Evolutionary conservation across 2,113 vertebrate species (phyloP).

Genomic region (Acinonyx jubatus): DNA sequence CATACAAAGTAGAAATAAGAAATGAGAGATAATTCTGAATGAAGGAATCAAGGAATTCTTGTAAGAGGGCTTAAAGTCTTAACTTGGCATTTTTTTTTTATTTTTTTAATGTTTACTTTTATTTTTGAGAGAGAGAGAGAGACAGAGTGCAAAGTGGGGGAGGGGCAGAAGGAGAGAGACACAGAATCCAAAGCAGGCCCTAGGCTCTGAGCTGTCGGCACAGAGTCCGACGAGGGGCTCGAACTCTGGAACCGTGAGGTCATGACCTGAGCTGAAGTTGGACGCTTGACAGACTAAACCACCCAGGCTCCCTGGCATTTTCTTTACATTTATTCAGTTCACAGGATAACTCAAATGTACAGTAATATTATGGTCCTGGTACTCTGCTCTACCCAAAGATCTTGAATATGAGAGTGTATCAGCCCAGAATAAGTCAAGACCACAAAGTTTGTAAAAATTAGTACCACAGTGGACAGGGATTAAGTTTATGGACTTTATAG

Average conservation of each 20-base stretch:
- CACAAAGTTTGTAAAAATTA: background rate
- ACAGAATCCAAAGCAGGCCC: too few species aligned
- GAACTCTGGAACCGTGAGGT: too few species aligned
- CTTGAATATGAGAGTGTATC: background rate
- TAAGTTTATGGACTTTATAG: background rate
- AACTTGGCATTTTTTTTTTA: background rate
- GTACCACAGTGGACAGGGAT: background rate
- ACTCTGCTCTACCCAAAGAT: background rate
- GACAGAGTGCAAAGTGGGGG: too few species aligned
- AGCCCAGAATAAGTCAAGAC: background rate
- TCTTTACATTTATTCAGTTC: background rate
- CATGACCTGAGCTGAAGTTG: too few species aligned
- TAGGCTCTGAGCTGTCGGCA: too few species aligned
- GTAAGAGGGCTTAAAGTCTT: background rate
- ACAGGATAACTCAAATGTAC: background rate
- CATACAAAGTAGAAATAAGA: background rate
- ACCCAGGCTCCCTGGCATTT: background rate
- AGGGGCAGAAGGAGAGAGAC: too few species aligned
- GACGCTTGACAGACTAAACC: too few species aligned
- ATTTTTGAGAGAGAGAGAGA: too few species aligned
- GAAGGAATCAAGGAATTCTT: background rate
- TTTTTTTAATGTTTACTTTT: too few species aligned
- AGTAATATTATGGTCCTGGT: background rate
- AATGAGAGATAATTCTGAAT: background rate
- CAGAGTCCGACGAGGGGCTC: too few species aligned